Percentiles rank a stretch among this genome's conserved stretches.
Conservation (phyloP, 2,797 vertebrate genomes). For the Setipinna tenuifilis region DNA sequence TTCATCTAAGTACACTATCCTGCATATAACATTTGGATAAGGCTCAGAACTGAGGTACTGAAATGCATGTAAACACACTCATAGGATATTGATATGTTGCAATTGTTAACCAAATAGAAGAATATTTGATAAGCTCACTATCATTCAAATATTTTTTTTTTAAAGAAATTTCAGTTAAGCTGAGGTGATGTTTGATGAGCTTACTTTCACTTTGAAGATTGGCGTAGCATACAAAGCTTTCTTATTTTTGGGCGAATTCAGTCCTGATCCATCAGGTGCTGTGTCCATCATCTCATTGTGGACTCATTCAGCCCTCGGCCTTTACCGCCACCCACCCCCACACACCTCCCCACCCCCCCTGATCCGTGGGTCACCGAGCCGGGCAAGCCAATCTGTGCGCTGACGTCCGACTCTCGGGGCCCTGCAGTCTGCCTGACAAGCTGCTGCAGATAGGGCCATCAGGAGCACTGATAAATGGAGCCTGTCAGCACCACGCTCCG, state of each 20-base stretch:
- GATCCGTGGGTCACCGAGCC: background rate
- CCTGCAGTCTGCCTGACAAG: background rate
- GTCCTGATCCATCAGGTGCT: background rate
- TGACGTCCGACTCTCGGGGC: background rate
- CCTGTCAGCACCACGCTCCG: conserved; percentile 30
- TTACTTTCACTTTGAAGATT: background rate
- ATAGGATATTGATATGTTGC: no score
- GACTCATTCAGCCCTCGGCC: background rate
- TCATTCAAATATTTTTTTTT: background rate
- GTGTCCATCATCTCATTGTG: background rate
- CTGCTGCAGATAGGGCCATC: background rate
- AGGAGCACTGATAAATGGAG: conserved; percentile 43
- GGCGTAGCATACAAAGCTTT: background rate
- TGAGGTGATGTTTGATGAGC: background rate
- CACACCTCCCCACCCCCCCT: no score
- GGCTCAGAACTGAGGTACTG: no score
- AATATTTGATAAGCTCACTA: background rate
- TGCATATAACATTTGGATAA: no score
- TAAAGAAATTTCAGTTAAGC: background rate
- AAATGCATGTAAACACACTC: no score
- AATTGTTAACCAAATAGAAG: background rate
- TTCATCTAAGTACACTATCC: no score
- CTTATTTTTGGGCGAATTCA: background rate
- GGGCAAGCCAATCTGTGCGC: background rate
- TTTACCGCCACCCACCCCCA: no score